Evolutionary conservation across 2,113 vertebrate genomes (phyloP).

Genomic region (Xenopus tropicalis): DNA sequence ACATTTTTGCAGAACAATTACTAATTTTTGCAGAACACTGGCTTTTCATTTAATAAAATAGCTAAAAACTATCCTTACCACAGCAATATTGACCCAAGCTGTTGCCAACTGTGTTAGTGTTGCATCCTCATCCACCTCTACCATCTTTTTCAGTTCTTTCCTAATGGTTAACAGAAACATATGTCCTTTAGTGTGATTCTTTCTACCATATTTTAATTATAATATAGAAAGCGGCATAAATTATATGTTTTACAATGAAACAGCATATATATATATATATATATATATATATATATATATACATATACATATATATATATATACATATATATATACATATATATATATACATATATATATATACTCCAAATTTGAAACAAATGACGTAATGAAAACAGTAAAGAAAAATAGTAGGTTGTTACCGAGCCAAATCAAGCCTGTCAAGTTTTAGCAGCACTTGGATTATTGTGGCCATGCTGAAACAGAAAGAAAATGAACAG

Average conservation of each 20-base stretch:
- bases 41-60: too few species aligned
- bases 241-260: rapidly evolving
- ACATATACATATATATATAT: too few species aligned
- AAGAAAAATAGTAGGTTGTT: conserved; percentile 13
- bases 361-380: too few species aligned
- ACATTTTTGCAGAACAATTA: too few species aligned
- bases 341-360: too few species aligned
- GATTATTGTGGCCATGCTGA: conserved; percentile 86
- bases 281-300: too few species aligned
- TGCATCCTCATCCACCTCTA: conserved; percentile 91
- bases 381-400: rapidly evolving
- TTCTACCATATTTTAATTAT: background rate
- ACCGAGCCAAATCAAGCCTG: conserved; percentile 91
- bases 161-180: conserved; percentile 55
- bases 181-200: background rate
- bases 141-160: conserved; percentile 96
- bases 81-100: conserved; percentile 88
- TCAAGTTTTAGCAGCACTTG: conserved; percentile 89
- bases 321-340: too few species aligned
- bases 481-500: background rate
- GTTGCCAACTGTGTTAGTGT: conserved; percentile 92
- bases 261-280: too few species aligned
- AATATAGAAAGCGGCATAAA: background rate
- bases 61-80: conserved; percentile 62
- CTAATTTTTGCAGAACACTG: too few species aligned